phyloP scores from a whole-genome alignment of 2,797 vertebrate species.

The Apogon talboti region DNA sequence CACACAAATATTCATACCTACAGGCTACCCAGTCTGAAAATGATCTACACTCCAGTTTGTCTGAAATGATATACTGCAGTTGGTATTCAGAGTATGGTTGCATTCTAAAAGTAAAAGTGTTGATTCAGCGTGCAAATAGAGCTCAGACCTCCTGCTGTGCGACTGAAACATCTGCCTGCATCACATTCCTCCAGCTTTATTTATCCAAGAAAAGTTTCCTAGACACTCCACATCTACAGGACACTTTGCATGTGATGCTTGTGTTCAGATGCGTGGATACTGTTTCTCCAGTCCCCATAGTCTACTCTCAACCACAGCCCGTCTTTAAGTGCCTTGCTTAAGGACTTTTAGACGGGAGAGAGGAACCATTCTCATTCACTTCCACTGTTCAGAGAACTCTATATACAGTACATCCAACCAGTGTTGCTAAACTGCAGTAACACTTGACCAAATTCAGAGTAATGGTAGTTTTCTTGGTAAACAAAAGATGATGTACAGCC shows the following conservation, averaged over 20 bases:
- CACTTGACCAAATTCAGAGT: conserved; percentile 60
- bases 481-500: conserved; percentile 73
- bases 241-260: conserved; percentile 2
- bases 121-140: conserved; percentile 17
- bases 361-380: conserved; percentile 24
- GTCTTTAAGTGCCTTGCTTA: conserved; percentile 18
- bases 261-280: background rate
- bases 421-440: conserved; percentile 37
- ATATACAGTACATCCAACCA: conserved; percentile 35
- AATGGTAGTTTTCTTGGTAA: conserved; percentile 57
- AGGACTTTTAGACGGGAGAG: conserved; percentile 23
- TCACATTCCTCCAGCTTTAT: background rate
- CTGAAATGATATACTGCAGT: background rate
- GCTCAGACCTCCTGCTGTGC: conserved; percentile 24
- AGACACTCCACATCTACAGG: background rate
- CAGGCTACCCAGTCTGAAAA: background rate
- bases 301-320: conserved; percentile 11
- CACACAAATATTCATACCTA: background rate
- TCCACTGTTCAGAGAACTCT: conserved; percentile 38
- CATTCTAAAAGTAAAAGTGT: conserved; percentile 27
- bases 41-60: background rate
- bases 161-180: conserved; percentile 1
- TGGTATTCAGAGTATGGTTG: background rate
- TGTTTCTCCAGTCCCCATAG: background rate
- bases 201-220: background rate